Percentiles rank a stretch among this genome's conserved stretches.
Conservation (phyloP, 2,797 vertebrate genomes). For the Bradypus variegatus region DNA sequence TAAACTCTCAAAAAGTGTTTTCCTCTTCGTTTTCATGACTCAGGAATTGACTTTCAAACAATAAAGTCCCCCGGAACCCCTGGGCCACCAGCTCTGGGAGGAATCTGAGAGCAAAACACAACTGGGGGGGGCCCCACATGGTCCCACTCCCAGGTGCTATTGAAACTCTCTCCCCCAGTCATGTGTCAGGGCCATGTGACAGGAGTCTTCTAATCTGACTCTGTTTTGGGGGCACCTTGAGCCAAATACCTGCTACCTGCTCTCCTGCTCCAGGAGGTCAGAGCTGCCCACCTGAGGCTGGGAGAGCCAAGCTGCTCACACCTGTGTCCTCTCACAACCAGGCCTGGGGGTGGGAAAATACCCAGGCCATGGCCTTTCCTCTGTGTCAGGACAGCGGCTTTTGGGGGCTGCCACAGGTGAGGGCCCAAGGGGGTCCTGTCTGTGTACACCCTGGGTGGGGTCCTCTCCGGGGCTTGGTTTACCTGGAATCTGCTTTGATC, state of each 20-base stretch:
- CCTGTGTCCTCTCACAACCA: not conserved
- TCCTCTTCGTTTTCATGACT: not conserved
- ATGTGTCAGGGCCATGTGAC: accelerated
- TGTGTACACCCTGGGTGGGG: too few species aligned
- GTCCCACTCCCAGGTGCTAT: too few species aligned
- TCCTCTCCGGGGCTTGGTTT: not conserved
- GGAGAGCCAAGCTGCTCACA: too few species aligned
- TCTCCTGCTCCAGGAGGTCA: not conserved
- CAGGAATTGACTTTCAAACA: not conserved
- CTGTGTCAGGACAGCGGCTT: not conserved
- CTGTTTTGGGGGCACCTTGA: not conserved
- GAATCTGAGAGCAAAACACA: not conserved
- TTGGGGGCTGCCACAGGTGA: not conserved
- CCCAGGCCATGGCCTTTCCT: too few species aligned
- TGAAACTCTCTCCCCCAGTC: too few species aligned
- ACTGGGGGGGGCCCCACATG: accelerated
- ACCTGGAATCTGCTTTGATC: not conserved
- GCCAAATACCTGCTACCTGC: not conserved
- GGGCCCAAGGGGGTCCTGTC: too few species aligned
- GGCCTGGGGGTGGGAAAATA: not conserved
- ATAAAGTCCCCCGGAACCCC: too few species aligned
- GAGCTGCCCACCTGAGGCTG: not conserved
- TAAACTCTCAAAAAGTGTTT: not conserved
- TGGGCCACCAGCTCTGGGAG: not conserved
- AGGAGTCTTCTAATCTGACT: not conserved